phyloP scores from a whole-genome alignment of 2,888 invertebrate species.

The Drosophila austrosaltans region DNA sequence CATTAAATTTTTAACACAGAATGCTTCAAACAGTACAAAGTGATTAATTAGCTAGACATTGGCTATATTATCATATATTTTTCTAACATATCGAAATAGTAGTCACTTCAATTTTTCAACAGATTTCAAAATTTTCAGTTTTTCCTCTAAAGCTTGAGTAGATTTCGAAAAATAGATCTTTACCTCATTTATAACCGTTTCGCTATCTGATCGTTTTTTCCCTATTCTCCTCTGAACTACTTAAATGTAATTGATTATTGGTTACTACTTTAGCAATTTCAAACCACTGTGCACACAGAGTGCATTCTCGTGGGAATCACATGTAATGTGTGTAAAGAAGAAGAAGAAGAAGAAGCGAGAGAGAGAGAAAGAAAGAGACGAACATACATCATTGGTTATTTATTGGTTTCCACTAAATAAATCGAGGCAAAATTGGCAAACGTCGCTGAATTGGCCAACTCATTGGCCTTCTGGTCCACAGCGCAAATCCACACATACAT shows the following conservation, averaged over 20 bases:
- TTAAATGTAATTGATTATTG: no score
- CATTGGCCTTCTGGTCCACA: constrained; percentile 60
- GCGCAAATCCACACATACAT: constrained; percentile 5
- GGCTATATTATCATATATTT: no score
- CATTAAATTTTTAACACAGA: background rate
- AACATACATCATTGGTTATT: constrained; percentile 74
- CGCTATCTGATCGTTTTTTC: no score
- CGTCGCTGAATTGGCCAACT: constrained; percentile 74
- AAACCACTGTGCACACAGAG: constrained; percentile 2
- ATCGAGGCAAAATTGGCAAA: constrained; percentile 77
- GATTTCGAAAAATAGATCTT: no score
- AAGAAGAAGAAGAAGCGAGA: background rate
- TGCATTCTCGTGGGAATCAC: constrained; percentile 23
- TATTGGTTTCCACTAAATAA: constrained; percentile 77
- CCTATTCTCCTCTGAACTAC: no score
- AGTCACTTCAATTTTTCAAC: no score
- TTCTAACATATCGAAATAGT: no score
- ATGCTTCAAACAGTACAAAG: no score
- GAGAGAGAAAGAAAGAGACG: constrained; percentile 13
- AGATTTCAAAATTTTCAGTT: no score
- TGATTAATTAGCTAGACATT: no score
- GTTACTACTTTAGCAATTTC: background rate
- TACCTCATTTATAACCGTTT: no score
- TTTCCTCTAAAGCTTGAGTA: no score
- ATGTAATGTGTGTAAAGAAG: background rate